phyloP scores from a whole-genome alignment of 2,888 invertebrate species.

The Caenorhabditis virilis region DNA sequence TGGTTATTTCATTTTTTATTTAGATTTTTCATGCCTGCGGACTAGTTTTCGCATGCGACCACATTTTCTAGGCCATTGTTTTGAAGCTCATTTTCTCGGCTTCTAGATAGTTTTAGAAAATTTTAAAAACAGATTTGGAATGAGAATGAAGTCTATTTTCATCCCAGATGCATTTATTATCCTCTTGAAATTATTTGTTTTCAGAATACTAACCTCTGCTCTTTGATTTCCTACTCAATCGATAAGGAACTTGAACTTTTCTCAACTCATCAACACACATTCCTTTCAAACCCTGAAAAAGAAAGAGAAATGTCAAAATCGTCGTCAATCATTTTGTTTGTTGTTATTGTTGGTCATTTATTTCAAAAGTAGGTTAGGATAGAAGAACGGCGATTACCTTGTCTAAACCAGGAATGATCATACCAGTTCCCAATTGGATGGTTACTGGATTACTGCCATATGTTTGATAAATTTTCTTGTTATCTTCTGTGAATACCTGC shows the following conservation, averaged over 20 bases:
- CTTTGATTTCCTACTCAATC: constrained; percentile 63
- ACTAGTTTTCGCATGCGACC: no score
- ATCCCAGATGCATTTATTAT: no score
- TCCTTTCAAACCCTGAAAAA: constrained; percentile 55
- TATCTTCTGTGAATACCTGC: constrained; percentile 49
- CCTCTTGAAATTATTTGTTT: no score
- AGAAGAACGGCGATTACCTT: constrained; percentile 52
- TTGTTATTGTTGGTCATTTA: constrained; percentile 1
- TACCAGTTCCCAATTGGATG: constrained; percentile 67
- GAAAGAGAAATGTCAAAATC: background rate
- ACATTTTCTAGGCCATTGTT: no score
- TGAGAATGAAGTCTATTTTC: no score
- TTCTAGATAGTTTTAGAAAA: no score
- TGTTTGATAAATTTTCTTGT: constrained; percentile 50
- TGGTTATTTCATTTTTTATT: no score
- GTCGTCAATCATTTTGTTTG: background rate
- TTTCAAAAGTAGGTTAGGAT: constrained; percentile 17
- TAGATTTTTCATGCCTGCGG: no score
- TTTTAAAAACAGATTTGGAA: no score
- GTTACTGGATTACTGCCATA: constrained; percentile 62
- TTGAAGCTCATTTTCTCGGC: no score
- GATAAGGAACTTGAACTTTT: constrained; percentile 65
- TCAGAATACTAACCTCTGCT: constrained; percentile 58
- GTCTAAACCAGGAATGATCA: constrained; percentile 68
- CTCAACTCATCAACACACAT: constrained; percentile 66